These are phyloP conservation scores for Aurelia aurita complex sp. Pacific DNA, from an alignment of 30 jellyfish, hydroid and myxozoan genomes.

Conservation along the genomic window DNA sequence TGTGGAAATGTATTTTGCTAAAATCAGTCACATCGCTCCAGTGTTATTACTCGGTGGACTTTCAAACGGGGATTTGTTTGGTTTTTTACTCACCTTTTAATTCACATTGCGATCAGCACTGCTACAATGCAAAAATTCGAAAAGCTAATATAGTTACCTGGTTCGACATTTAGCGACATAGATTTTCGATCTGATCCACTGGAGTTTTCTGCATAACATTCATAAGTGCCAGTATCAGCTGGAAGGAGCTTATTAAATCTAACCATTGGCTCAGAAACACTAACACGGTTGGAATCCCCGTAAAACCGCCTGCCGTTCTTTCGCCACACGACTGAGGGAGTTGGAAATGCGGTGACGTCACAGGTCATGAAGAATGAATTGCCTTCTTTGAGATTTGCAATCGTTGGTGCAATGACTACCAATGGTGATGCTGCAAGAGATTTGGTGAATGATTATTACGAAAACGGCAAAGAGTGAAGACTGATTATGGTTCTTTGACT, in stretches of 20 bases:
- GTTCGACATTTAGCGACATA: slow-evolving; percentile 42
- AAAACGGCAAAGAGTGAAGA: too few relatives aligned
- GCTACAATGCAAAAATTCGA: neutral
- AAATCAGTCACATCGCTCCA: too few relatives aligned
- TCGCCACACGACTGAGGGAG: slow-evolving; percentile 51
- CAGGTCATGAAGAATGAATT: slow-evolving; percentile 65
- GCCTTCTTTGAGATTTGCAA: slow-evolving; percentile 53
- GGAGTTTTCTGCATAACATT: slow-evolving; percentile 62
- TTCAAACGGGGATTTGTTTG: too few relatives aligned
- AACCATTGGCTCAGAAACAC: slow-evolving; percentile 32
- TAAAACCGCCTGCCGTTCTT: slow-evolving; percentile 37
- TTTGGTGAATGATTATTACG: too few relatives aligned
- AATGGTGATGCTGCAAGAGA: slow-evolving; percentile 56
- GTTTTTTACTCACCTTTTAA: too few relatives aligned
- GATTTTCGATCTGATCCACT: slow-evolving; percentile 28
- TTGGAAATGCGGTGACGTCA: slow-evolving; percentile 53
- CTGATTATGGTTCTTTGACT: too few relatives aligned
- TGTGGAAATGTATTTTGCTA: too few relatives aligned
- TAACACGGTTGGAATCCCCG: slow-evolving; percentile 60
- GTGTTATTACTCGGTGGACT: too few relatives aligned
- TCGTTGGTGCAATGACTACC: slow-evolving; percentile 39
- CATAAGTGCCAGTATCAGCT: slow-evolving; percentile 69
- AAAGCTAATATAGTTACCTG: slow-evolving; percentile 10
- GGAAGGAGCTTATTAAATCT: slow-evolving; percentile 28
- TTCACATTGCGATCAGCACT: neutral